Evolutionary conservation across 2,113 vertebrate species (phyloP).

Genomic region (Ammodramus savannarum): DNA sequence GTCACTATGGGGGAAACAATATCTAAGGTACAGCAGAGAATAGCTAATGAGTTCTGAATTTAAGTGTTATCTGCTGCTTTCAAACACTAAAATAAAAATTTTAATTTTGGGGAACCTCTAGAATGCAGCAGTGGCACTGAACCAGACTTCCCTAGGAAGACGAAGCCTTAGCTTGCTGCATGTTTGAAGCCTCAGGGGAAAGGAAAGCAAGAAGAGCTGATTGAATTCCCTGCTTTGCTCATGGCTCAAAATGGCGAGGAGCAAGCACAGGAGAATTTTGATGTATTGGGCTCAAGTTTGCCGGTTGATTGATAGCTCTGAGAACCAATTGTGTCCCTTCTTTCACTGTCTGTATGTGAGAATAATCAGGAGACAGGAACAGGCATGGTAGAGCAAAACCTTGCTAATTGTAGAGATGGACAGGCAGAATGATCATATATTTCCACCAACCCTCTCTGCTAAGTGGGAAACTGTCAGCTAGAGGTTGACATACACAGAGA

Average conservation of each 20-base stretch:
- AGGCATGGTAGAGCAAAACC: neutral
- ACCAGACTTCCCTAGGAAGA: neutral
- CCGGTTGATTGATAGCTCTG: neutral
- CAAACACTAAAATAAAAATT: neutral
- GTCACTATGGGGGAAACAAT: neutral
- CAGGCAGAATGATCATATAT: neutral
- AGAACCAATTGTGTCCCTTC: neutral
- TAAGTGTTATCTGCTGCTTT: neutral
- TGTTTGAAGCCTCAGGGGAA: neutral
- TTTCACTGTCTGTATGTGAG: neutral
- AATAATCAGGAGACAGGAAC: neutral
- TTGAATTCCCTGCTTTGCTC: neutral
- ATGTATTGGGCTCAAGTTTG: neutral
- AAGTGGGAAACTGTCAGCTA: neutral
- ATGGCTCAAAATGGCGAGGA: neutral
- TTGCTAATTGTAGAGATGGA: neutral
- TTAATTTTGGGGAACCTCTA: neutral
- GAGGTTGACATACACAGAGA: neutral
- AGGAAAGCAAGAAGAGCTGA: neutral
- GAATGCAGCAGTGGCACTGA: neutral
- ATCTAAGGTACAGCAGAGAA: neutral
- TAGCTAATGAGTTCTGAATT: neutral
- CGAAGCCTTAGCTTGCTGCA: neutral
- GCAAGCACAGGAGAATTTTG: neutral
- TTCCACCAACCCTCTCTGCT: neutral